Evolutionary conservation across 2,797 vertebrate genomes (phyloP).

Genomic region (Remorina albescens): DNA sequence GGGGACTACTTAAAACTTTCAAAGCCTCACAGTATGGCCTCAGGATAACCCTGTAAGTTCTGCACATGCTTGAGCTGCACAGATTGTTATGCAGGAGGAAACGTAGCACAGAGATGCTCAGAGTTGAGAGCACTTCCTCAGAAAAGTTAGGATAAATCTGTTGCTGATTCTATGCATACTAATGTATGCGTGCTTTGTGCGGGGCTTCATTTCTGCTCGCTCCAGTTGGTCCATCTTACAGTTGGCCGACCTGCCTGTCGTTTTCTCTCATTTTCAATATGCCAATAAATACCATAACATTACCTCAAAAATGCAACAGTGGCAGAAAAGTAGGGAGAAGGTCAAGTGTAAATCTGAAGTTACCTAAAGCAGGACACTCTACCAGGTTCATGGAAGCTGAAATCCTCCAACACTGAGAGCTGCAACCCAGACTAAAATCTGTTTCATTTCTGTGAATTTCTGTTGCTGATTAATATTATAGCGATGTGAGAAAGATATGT

Average conservation of each 20-base stretch:
- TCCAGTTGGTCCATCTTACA: constrained; percentile 51
- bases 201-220: constrained; percentile 43
- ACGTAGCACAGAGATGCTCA: constrained; percentile 26
- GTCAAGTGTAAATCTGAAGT: constrained; percentile 52
- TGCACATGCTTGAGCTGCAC: constrained; percentile 24
- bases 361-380: constrained; percentile 36
- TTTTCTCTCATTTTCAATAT: constrained; percentile 60
- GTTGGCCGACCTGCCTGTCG: constrained; percentile 42
- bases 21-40: constrained; percentile 24
- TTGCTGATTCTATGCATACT: constrained; percentile 66
- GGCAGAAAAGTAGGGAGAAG: constrained; percentile 40
- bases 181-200: constrained; percentile 56
- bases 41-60: constrained; percentile 46
- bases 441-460: neutral
- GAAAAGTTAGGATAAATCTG: constrained; percentile 39
- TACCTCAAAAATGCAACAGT: constrained; percentile 46
- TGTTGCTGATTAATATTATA: neutral
- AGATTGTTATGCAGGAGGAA: constrained; percentile 53
- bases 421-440: neutral
- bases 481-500: constrained; percentile 3
- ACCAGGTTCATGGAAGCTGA: neutral
- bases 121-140: constrained; percentile 42
- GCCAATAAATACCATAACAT: constrained; percentile 53
- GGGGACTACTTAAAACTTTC: constrained; percentile 34
- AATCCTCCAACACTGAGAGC: constrained; percentile 8